Percentiles rank a stretch among this genome's conserved stretches.
phyloP scores from a whole-genome alignment of 1,140 invertebrate species.

The Panulirus ornatus region DNA sequence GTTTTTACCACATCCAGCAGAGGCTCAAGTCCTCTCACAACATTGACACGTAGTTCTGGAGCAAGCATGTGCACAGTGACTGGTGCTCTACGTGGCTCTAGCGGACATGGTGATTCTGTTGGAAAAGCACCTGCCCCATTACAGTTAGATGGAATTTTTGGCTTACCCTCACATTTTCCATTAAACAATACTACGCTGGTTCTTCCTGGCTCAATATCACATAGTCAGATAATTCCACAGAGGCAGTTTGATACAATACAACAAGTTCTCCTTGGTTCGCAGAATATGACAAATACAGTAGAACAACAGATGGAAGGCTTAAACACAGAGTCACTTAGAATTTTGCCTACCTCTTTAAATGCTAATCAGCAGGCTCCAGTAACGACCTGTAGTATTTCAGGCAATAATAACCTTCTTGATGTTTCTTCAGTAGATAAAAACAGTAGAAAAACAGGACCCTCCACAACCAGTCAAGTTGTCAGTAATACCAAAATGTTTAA shows the following conservation, averaged over 20 bases:
- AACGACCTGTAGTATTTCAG: conserved; percentile 39
- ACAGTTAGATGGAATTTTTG: conserved; percentile 38
- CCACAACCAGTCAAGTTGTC: conserved; percentile 17
- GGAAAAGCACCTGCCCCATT: conserved; percentile 33
- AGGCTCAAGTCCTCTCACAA: conserved; percentile 40
- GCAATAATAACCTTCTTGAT: conserved; percentile 10
- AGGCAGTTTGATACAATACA: conserved; percentile 49
- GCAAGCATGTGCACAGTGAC: conserved; percentile 55
- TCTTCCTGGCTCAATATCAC: conserved; percentile 38
- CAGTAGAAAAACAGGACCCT: conserved; percentile 8
- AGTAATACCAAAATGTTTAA: conserved; percentile 22
- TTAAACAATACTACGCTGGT: conserved; percentile 39
- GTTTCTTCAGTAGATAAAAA: conserved; percentile 42
- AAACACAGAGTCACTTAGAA: conserved; percentile 23
- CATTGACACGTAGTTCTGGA: conserved; percentile 25
- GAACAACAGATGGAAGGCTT: conserved; percentile 55
- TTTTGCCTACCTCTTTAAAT: conserved; percentile 26
- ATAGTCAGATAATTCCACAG: conserved; percentile 44
- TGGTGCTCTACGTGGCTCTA: conserved; percentile 6
- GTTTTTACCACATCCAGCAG: conserved; percentile 36
- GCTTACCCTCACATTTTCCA: conserved; percentile 43
- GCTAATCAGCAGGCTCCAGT: not conserved
- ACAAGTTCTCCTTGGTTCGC: conserved; percentile 25
- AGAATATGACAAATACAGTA: conserved; percentile 21
- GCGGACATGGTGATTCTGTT: conserved; percentile 26